Base-by-base conservation (phyloP, 2,797 vertebrate species). In the Hipposideros larvatus region DNA sequence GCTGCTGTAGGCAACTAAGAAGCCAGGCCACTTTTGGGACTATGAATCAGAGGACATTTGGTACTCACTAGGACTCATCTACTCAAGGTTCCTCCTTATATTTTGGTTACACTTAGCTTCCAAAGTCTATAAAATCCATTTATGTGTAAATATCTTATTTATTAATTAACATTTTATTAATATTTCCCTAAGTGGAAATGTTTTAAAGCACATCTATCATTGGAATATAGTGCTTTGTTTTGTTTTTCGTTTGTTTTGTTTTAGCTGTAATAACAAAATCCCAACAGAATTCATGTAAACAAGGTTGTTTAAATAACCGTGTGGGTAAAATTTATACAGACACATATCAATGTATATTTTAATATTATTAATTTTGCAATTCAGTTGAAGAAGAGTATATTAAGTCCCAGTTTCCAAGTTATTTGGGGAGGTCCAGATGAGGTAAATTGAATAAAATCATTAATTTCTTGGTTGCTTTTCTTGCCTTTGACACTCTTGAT, bases 141-240 rank as follows among this genome's bases (percentile, higher is more conserved):
- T 13, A 34, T 66, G 65, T 63, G 34, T 70, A 84, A 94, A 86
- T 75, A 84, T 82, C 77, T 92, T 63, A 71, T 78, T 73, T 41
- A 70, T 55, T 57, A 51, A 66, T 28, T 85, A 46, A 78, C 34
- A 66, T 31, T 65, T 70, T 71, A 87, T 19, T 66, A 79, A 78
- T 34, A 61, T 26, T 71, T 41, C 87, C 3, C 15, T 91, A 46
- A 28, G 1, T 79, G 16, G 21, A 94, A 94, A 80, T 95, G 8
- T 68, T 57, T 68, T 48, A 78, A 90, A 90, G 11, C 0, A 41
- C 3, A 85, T 48, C 11, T 83, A 15, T 41, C n/a, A 5, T 53
- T 91, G n/a, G 5, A 77, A 63, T 28, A 0, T 48, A 66, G 4
- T 31, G 14, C 31, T 13, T 59, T 61, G 3, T 61, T 28, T 61